Base-by-base conservation (phyloP, 2,113 vertebrate genomes). In the Uria lomvia region DNA sequence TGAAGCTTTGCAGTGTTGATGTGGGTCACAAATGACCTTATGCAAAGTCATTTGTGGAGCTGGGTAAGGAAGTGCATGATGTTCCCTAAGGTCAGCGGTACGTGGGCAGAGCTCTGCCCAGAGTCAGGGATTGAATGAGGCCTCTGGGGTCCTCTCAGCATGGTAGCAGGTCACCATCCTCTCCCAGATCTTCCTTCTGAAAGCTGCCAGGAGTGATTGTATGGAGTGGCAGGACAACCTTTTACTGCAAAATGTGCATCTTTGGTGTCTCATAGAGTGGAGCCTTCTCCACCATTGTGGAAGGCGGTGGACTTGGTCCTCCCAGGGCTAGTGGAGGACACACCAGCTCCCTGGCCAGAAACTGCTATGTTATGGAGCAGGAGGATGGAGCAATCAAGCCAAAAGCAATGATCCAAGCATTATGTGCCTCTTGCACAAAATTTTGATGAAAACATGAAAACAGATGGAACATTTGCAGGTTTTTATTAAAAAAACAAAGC, bases 351-450 rank as follows among this genome's bases (percentile, higher is more conserved):
- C 29, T 86, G 71, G 45, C 82, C 86, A 90, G 71, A 92, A 88
- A 79, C 30, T 68, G 78, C 58, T 49, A 26, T 21, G 21, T 79
- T 88, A 78, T 93, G 92, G 66, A 90, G 82, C 49, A 92, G 78
- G 53, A 88, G 49, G 58, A 60, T 76, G 32, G 45, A 83, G 18
- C 63, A 86, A 91, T 67, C 63, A 84, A 91, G 91, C 76, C 91
- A 91, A 89, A 94, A 96, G 43, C 68, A 94, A 86, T 52, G 76
- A 91, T 91, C 79, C 88, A 94, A 96, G 26, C 27, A 62, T 88
- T 88, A 88, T 84, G 77, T 96, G 76, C 80, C 55, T 94, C 76
- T 92, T 81, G 52, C 60, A 92, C 59, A 77, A 94, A 73, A 84
- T 92, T 77, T 82, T 96, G 55, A 67, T 67, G 80, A 70, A 96